Evolutionary conservation across 2,888 invertebrate species (phyloP).

Genomic region (Cylindroiulus punctatus): DNA sequence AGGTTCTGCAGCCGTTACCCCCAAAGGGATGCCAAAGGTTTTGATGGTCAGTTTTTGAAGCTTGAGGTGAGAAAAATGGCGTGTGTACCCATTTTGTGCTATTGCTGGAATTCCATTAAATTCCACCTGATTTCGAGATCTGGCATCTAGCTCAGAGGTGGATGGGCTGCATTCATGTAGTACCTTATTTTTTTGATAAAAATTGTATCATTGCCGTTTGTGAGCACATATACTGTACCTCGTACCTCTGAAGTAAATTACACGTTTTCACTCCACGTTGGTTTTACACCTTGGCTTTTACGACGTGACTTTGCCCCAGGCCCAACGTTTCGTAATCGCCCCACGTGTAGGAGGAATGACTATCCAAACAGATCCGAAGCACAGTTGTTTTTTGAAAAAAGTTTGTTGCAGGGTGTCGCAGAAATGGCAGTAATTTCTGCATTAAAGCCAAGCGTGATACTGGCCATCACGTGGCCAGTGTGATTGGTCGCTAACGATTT

Average conservation of each 20-base stretch:
- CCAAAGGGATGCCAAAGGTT: no score
- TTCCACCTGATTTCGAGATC: no score
- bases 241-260: neutral
- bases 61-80: no score
- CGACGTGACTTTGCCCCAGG: slow-evolving; percentile 7
- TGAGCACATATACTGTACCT: neutral
- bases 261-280: neutral
- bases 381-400: neutral
- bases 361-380: neutral
- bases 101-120: no score
- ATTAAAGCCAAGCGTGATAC: neutral
- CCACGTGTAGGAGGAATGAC: slow-evolving; percentile 17
- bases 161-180: no score
- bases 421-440: neutral
- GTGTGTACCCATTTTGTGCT: no score
- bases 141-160: no score
- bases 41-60: no score
- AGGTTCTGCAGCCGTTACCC: no score
- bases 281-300: neutral
- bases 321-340: slow-evolving; percentile 25
- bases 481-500: neutral
- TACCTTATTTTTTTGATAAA: no score
- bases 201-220: neutral
- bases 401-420: neutral
- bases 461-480: neutral